Conservation (phyloP, 2,797 vertebrate species). For the Amphiprion clarkii region DNA sequence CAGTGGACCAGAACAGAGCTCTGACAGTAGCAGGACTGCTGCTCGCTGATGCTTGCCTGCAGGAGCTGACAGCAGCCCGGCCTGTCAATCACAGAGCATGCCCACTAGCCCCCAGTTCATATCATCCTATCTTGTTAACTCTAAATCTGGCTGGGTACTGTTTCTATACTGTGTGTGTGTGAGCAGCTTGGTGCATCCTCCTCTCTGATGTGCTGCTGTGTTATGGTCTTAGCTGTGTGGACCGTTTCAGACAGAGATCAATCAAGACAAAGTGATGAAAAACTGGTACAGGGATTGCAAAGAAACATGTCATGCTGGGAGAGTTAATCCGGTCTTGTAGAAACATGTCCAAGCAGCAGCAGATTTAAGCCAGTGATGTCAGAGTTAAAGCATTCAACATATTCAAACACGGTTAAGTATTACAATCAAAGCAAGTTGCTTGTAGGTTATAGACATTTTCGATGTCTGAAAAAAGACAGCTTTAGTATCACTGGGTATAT, state of each 20-base stretch:
- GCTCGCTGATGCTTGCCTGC: conserved; percentile 92
- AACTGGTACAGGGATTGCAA: conserved; percentile 28
- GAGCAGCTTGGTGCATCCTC: conserved; percentile 13
- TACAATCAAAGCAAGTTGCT: conserved; percentile 28
- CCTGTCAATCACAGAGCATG: conserved; percentile 90
- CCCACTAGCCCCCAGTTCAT: conserved; percentile 76
- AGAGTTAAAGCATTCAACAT: conserved; percentile 28
- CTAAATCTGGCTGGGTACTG: conserved; percentile 70
- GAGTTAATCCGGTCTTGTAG: conserved; percentile 26
- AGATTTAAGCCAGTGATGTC: conserved; percentile 36
- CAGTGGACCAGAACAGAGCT: conserved; percentile 96
- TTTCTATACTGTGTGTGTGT: conserved; percentile 51
- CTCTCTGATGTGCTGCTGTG: conserved; percentile 51
- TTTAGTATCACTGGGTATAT: conserved; percentile 37
- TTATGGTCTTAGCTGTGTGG: conserved; percentile 41
- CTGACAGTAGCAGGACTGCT: conserved; percentile 95
- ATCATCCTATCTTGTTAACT: conserved; percentile 81
- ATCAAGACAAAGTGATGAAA: conserved; percentile 62
- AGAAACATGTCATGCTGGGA: conserved; percentile 32
- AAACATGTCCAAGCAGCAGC: conserved; percentile 28
- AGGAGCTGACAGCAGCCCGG: conserved; percentile 92
- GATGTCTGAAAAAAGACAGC: conserved; percentile 19
- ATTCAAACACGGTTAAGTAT: conserved; percentile 25
- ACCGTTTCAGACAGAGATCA: conserved; percentile 55
- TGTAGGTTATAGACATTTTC: conserved; percentile 25